Base-by-base conservation (phyloP, 2,113 vertebrate species). In the Oreocharis arfaki region DNA sequence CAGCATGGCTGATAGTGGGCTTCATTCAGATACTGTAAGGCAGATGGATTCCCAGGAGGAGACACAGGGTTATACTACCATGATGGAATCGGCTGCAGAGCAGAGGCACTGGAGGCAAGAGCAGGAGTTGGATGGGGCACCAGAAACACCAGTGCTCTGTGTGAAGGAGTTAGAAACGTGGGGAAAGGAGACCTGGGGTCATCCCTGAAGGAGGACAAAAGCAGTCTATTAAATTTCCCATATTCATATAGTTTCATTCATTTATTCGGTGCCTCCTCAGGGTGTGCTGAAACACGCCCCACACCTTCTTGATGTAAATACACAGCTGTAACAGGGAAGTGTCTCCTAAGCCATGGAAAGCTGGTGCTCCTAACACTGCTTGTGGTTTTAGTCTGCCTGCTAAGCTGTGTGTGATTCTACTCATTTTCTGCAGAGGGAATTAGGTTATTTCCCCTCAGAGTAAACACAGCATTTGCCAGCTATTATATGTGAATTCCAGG, bases 381-480 rank as follows among this genome's bases (percentile, higher is more conserved):
- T 13, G 11, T 41, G 47, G 74, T 81, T 92, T 93, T 87, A 89
- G 53, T 44, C 57, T 50, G 53, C 32, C 53, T 65, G 61, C 32
- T 78, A 63, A 73, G 13, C 47, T 85, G 57, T 57, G 44, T 60
- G 32, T 53, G 49, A 61, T 61, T 79, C 57, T 74, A 53, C 56
- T 63, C 0, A 53, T 64, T 88, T 88, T 93, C 47, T 70, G 47
- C 24, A 53, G 52, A 92, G 15, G 44, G 19, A 90, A 93, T 81
- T 68, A 75, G 24, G 35, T 95, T 82, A 76, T 37, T 52, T 33
- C 55, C 68, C 39, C 21, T 75, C 50, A 67, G 46, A 83, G 44
- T 85, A 70, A 91, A 91, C 16, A 67, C 28, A 73, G n/a, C 15
- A 84, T 59, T 96, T 87, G n/a, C 11, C 35, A 70, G 42, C 67